Conservation (phyloP, 2,113 vertebrate genomes). For the Todiramphus chloris region DNA sequence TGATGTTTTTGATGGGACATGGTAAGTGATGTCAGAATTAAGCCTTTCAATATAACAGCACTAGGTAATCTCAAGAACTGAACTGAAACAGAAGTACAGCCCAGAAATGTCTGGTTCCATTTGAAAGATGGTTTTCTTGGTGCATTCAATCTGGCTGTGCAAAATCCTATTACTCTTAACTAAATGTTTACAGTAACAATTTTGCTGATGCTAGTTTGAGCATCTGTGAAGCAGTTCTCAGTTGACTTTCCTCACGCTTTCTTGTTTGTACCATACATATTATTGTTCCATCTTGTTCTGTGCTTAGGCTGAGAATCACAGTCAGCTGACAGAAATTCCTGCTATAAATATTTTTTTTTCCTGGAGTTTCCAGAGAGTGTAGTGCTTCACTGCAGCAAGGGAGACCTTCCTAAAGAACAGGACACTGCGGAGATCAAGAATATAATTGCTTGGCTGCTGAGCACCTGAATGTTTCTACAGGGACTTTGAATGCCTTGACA, state of each 20-base stretch:
- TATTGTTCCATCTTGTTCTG: not conserved
- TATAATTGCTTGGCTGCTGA: conserved; percentile 38
- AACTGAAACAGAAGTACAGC: not conserved
- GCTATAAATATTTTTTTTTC: not conserved
- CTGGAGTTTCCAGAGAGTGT: not conserved
- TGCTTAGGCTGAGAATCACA: not conserved
- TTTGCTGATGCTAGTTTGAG: not conserved
- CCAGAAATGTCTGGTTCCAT: not conserved
- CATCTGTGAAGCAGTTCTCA: not conserved
- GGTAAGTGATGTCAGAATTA: not conserved
- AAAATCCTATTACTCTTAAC: conserved; percentile 16
- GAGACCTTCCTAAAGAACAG: conserved; percentile 28
- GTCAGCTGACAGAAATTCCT: conserved; percentile 1
- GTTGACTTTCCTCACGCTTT: not conserved
- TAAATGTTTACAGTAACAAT: not conserved
- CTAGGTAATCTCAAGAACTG: not conserved
- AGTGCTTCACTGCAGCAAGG: not conserved
- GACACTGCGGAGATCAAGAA: not conserved
- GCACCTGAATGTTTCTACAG: not conserved
- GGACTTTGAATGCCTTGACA: conserved; percentile 14
- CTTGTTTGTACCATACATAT: not conserved
- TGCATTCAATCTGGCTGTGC: not conserved
- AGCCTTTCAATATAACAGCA: not conserved
- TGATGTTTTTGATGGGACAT: not conserved
- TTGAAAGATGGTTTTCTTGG: not conserved